Conservation (phyloP, 2,113 vertebrate genomes). For the Laterallus jamaicensis region DNA sequence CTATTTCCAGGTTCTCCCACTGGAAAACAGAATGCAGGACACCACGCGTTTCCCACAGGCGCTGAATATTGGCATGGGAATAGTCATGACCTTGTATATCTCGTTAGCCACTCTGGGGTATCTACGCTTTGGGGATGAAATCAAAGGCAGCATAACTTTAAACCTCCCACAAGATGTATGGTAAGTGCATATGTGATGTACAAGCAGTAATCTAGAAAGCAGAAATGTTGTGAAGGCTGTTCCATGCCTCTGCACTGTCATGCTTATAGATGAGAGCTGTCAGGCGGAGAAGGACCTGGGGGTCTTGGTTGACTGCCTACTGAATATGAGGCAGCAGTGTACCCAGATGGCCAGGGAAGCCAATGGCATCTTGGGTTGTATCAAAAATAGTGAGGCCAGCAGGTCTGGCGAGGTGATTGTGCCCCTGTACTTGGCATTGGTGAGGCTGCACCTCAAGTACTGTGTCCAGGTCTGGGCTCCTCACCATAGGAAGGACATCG, state of each 20-base stretch:
- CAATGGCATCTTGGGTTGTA: too few relatives aligned
- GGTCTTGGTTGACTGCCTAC: too few relatives aligned
- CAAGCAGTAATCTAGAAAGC: neutral
- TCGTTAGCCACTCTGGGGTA: conserved; percentile 85
- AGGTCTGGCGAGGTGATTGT: too few relatives aligned
- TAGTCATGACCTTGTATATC: conserved; percentile 83
- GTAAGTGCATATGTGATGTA: conserved; percentile 57
- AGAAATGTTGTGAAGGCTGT: neutral
- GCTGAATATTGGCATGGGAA: conserved; percentile 84
- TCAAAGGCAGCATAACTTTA: conserved; percentile 89
- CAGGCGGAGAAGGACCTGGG: too few relatives aligned
- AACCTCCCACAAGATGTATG: conserved; percentile 86
- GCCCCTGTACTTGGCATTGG: too few relatives aligned
- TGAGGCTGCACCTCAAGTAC: too few relatives aligned
- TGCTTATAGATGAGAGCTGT: neutral
- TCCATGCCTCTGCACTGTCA: neutral
- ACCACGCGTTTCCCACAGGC: conserved; percentile 78
- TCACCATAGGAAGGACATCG: too few relatives aligned
- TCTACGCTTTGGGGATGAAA: conserved; percentile 82
- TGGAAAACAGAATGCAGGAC: conserved; percentile 90
- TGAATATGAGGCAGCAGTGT: too few relatives aligned
- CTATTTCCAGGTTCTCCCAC: conserved; percentile 81
- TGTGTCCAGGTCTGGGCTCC: too few relatives aligned
- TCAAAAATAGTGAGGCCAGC: too few relatives aligned
- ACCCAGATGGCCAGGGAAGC: too few relatives aligned